Conservation (phyloP, 2,113 vertebrate species). For the Phoenicopterus ruber region DNA sequence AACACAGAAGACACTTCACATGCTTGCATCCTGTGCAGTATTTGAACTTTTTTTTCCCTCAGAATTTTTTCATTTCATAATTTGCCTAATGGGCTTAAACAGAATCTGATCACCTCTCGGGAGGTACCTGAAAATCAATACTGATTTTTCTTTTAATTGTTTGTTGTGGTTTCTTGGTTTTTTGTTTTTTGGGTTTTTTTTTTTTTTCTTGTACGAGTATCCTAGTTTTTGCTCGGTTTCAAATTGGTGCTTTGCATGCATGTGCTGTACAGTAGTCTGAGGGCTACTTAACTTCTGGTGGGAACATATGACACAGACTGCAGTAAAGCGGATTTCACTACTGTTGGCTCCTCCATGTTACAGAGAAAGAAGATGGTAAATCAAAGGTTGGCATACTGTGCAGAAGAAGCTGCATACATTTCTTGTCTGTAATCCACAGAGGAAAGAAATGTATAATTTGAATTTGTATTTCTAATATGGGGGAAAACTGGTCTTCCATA, state of each 20-base stretch:
- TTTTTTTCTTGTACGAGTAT: neutral
- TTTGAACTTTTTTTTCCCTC: too few species aligned
- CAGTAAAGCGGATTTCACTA: neutral
- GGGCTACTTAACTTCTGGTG: neutral
- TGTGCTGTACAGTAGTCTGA: neutral
- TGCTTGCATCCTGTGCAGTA: neutral
- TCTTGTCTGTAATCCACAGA: neutral
- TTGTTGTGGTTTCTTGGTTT: too few species aligned
- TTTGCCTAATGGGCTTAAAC: neutral
- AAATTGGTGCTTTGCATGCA: neutral
- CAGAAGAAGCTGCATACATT: neutral
- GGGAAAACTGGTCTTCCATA: neutral
- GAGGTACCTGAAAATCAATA: neutral
- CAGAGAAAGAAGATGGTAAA: neutral
- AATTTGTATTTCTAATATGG: neutral
- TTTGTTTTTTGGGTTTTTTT: too few species aligned
- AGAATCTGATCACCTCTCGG: neutral
- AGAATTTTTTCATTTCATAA: neutral
- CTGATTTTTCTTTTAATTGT: too few species aligned
- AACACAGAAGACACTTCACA: neutral
- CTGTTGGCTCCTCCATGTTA: neutral
- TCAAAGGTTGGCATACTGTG: neutral
- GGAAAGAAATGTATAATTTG: neutral
- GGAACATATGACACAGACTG: too few species aligned
- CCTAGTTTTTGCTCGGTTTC: neutral